Base-by-base conservation (phyloP, 1,140 invertebrate species). In the Ladona fulva region DNA sequence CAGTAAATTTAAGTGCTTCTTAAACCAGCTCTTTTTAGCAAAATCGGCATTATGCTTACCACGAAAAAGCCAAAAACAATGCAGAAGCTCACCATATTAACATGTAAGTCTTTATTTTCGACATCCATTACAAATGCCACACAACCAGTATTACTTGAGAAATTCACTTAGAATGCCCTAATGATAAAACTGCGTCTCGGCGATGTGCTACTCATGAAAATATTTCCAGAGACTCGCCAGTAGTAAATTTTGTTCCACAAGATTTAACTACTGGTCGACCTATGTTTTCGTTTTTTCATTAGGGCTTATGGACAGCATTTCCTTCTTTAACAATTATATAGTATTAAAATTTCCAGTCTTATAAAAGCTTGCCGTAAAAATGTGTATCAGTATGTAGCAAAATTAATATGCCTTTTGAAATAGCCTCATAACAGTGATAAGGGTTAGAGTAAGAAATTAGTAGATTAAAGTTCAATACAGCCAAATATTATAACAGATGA, bases 311-410 rank as follows among this genome's bases (percentile, higher is more conserved):
- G 52, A 66, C 52, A 66, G 52, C 52, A 66, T 66, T 66, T 66
- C 52, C 14, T 66, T 66, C n/a, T 6, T 19, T 66, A 66, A 66
- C 52, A 66, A 66, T 16, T 66, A 66, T 12, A 66, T 66, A 66
- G n/a, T 66, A 66, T 66, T 66, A 66, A 66, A 66, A 66, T 66
- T 22, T 66, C 52, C 52, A 66, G 52, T 66, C 52, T 66, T 66
- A 66, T 66, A 66, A 66, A 66, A 66, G 52, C 52, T 66, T 66
- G 52, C 52, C 52, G n/a, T 66, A 66, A 66, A 66, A 66, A 66
- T 12, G 52, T 66, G 52, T 66, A 66, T 66, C 52, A 66, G n/a
- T 66, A 66, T 66, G n/a, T 66, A 66, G 52, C 52, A 66, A 66
- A 66, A 66, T 66, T 66, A 66, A 66, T 52, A 52, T 66, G 52